Base-by-base conservation (phyloP, 30 jellyfish, hydroid and myxozoan species). In the Aurelia coerulea region DNA sequence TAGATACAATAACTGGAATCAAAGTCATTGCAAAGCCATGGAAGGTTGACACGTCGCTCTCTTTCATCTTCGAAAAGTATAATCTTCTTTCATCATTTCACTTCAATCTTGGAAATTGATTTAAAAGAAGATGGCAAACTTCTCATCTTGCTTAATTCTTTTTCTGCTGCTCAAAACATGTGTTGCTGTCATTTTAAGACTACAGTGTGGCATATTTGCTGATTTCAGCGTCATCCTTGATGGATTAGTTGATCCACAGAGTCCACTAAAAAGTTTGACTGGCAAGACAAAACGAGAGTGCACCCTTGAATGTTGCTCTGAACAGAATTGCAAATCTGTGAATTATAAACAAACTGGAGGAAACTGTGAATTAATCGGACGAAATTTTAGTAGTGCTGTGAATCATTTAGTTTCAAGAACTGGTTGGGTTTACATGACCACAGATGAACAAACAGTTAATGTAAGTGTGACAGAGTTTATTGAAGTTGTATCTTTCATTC, bases 371-470 rank as follows among this genome's bases (percentile, higher is more conserved):
- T 42, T 81, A 39, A 62, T 81, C 13, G 85, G 69, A 31, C 73
- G 91, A 23, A 68, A 62, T 11, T 34, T 81, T 50, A 50, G 56
- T 62, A 23, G 1, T 10, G 59, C 70, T 18, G 62, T 37, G 53
- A 42, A 34, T 10, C 50, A 15, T 19, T 64, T 74, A 10, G 34
- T n/a, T 46, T 10, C 85, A 34, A 74, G 53, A 52, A 15, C 50
- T 37, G 85, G 85, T 39, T 74, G 85, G 85, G 72, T 53, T 13
- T 74, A 74, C 53, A 74, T 74, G 85, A 74, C 85, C 8, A 74
- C 85, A 5, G 62, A 74, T 33, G 85, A 74, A 9, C 32, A 49
- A 74, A 74, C 23, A 4, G 3, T 46, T 2, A 42, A 74, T 31
- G 85, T 74, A 52, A 74, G 85, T 74, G 56, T 9, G 2, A 9